phyloP scores from a whole-genome alignment of 1,140 invertebrate genomes.

The Neodiprion pinetum region DNA sequence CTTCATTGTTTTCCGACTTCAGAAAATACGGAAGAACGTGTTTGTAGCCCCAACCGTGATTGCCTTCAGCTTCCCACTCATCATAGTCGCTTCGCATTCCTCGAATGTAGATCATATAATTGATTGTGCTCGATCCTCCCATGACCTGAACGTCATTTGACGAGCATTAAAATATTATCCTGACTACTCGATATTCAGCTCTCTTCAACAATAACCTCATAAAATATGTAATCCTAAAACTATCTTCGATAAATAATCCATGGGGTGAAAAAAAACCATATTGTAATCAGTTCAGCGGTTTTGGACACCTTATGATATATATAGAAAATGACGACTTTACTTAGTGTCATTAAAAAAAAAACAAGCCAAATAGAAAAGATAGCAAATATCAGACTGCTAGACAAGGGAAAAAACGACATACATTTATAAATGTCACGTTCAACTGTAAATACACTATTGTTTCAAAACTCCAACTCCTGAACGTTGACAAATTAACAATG shows the following conservation, averaged over 20 bases:
- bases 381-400: too few species aligned
- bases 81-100: conserved; percentile 73
- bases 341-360: not conserved
- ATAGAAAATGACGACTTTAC: conserved; percentile 1
- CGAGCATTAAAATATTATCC: conserved; percentile 26
- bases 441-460: too few species aligned
- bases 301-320: not conserved
- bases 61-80: conserved; percentile 70
- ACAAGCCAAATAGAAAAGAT: too few species aligned
- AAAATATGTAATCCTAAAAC: too few species aligned
- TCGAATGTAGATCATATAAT: conserved; percentile 75
- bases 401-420: too few species aligned
- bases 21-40: conserved; percentile 68
- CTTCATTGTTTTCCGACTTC: conserved; percentile 62
- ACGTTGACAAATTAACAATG: too few species aligned
- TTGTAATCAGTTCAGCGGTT: too few species aligned
- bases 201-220: too few species aligned
- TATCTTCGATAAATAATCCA: conserved; percentile 9
- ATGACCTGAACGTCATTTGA: conserved; percentile 36
- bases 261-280: not conserved
- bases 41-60: conserved; percentile 70
- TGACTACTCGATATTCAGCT: too few species aligned
- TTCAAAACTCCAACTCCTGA: too few species aligned
- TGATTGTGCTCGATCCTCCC: conserved; percentile 71
- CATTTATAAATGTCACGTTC: too few species aligned